Evolutionary conservation across 2,113 vertebrate species (phyloP), one percentile per base, ranked within the genome.

Genomic region (Eupsittula cactorum): DNA sequence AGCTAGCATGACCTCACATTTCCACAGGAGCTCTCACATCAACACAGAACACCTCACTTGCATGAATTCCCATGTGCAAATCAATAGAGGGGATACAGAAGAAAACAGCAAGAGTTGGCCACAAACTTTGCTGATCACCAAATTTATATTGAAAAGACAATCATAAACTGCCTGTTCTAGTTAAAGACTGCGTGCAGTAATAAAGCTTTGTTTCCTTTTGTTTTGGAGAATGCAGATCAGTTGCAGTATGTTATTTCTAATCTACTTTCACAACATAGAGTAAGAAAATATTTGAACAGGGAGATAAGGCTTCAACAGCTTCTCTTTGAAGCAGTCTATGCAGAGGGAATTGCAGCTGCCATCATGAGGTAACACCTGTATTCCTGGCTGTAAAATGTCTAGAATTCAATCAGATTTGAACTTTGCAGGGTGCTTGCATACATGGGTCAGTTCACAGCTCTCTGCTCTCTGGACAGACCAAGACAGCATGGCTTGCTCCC

Each of bases 311-410:
- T 59, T 0, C 42, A 93, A 81, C 53, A 92, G n/a, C 60, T 86
- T 29, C 31, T 59, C 37, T 92, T 81, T 86, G 76, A 93, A 94
- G 73, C 28, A 42, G 60, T 11, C 62, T n/a, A 64, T 75, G 69
- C 90, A 90, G 82, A 55, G 62, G 60, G 49, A 81, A 50, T 57
- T 82, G 65, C 60, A 82, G 55, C 46, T 87, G 87, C 70, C 7
- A 4, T 46, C 63, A 64, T 9, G 9, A 86, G 37, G 37, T 33
- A 84, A 84, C 50, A 92, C 15, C 67, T 86, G 60, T 63, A 81
- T 86, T 81, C 60, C 49, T 68, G 52, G 68, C 69, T 86, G 60
- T 64, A 88, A 92, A 94, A 86, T 39, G 68, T 78, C 92, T 91
- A 80, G 71, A 93, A 88, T 91, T 78, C 80, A 63, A 33, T 78